Percentiles rank a stretch among this genome's conserved stretches.
These are phyloP conservation scores for Melanocharis versteri DNA, from an alignment of 2,113 vertebrate genomes.

Conservation along the genomic window DNA sequence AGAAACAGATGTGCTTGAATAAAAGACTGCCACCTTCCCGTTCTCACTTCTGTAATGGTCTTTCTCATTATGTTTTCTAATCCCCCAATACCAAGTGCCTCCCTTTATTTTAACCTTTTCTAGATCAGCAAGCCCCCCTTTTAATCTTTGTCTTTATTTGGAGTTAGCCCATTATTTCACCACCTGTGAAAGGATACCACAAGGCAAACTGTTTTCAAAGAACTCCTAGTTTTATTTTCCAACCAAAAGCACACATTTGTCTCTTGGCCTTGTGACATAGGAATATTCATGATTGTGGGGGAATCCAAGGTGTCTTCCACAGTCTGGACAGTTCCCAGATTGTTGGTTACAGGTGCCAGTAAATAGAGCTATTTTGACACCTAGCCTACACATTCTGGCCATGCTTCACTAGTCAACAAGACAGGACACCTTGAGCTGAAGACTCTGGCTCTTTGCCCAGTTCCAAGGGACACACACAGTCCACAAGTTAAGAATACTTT, in stretches of 20 bases:
- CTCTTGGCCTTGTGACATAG: not conserved
- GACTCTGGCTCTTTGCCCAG: not conserved
- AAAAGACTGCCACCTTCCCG: not conserved
- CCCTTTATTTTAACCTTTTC: not conserved
- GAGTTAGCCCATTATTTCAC: not conserved
- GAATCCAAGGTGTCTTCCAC: not conserved
- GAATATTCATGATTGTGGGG: not conserved
- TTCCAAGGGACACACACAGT: not conserved
- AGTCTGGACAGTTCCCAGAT: not conserved
- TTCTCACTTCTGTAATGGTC: not conserved
- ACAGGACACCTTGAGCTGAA: not conserved
- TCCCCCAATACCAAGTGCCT: not conserved
- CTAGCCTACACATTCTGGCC: not conserved
- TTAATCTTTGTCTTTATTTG: not conserved
- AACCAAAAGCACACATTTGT: not conserved
- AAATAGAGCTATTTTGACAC: not conserved
- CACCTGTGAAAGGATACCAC: not conserved
- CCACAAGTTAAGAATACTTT: not conserved
- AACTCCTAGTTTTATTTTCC: slow-evolving; percentile 43
- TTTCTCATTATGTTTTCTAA: not conserved
- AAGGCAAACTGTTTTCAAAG: not conserved
- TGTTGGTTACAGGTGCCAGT: not conserved
- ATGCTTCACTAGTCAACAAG: not conserved
- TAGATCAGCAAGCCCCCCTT: not conserved
- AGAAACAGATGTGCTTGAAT: not conserved